phyloP scores from a whole-genome alignment of 2,797 vertebrate genomes.

The Rhinoraja longicauda region DNA sequence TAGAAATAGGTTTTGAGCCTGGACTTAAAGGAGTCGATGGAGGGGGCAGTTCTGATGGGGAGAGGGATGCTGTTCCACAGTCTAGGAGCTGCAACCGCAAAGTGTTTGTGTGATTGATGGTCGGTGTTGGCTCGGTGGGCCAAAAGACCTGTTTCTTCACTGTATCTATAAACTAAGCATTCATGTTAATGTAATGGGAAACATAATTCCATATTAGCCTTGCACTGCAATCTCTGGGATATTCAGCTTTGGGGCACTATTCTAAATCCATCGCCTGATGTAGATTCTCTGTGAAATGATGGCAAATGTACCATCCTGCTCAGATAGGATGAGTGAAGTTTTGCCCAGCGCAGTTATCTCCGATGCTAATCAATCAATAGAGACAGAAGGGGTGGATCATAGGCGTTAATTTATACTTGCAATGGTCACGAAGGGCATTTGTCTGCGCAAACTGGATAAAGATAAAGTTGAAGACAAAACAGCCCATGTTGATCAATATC shows the following conservation, averaged over 20 bases:
- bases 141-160: too few relatives aligned
- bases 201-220: not conserved
- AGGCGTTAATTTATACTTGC: not conserved
- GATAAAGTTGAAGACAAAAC: constrained; percentile 2
- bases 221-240: not conserved
- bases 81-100: too few relatives aligned
- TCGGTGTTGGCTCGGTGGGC: too few relatives aligned
- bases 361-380: not conserved
- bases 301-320: not conserved
- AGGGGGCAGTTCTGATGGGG: too few relatives aligned
- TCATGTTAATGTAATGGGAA: not conserved
- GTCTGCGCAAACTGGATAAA: not conserved
- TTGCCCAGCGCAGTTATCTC: not conserved
- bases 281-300: not conserved
- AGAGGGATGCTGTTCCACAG: too few relatives aligned
- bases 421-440: not conserved
- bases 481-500: not conserved
- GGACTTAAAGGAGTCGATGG: too few relatives aligned
- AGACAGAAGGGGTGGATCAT: not conserved
- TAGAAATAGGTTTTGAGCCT: too few relatives aligned
- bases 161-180: too few relatives aligned
- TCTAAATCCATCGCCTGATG: not conserved
- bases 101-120: too few relatives aligned
- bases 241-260: not conserved
- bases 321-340: not conserved